Percentiles rank a stretch among this genome's conserved stretches.
phyloP scores from a whole-genome alignment of 2,797 vertebrate species.

The Cottoperca gobio region DNA sequence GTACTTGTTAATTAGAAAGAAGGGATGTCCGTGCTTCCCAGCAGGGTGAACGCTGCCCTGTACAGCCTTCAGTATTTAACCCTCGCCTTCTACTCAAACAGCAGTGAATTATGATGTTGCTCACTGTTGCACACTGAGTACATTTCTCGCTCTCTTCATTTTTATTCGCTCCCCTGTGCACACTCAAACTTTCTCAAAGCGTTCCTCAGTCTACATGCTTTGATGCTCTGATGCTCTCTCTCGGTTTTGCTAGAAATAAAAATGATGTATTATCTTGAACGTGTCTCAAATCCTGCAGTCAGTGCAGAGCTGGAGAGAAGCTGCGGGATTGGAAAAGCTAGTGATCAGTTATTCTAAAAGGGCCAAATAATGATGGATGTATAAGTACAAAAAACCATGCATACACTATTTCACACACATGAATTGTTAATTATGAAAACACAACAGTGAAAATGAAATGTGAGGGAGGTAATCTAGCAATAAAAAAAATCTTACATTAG shows the following conservation, averaged over 20 bases:
- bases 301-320: background rate
- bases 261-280: background rate
- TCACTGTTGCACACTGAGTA: slow-evolving; percentile 43
- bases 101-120: slow-evolving; percentile 38
- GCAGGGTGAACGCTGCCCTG: slow-evolving; percentile 38
- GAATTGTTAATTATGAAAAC: background rate
- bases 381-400: too few species aligned
- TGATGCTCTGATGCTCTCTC: slow-evolving; percentile 27
- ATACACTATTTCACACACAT: background rate
- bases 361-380: background rate
- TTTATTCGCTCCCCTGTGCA: slow-evolving; percentile 22
- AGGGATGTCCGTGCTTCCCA: slow-evolving; percentile 37
- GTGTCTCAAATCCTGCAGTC: slow-evolving; percentile 10
- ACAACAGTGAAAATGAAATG: background rate
- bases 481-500: background rate
- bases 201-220: slow-evolving; percentile 11
- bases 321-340: background rate
- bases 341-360: background rate
- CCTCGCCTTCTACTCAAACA: slow-evolving; percentile 28
- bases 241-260: slow-evolving; percentile 23
- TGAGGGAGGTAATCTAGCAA: background rate
- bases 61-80: slow-evolving; percentile 38
- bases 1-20: slow-evolving; percentile 67
- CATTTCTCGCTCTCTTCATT: slow-evolving; percentile 14
- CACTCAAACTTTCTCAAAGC: slow-evolving; percentile 16